These are phyloP conservation scores for Podocnemis expansa DNA, from an alignment of 2,113 vertebrate genomes.

Conservation along the genomic window DNA sequence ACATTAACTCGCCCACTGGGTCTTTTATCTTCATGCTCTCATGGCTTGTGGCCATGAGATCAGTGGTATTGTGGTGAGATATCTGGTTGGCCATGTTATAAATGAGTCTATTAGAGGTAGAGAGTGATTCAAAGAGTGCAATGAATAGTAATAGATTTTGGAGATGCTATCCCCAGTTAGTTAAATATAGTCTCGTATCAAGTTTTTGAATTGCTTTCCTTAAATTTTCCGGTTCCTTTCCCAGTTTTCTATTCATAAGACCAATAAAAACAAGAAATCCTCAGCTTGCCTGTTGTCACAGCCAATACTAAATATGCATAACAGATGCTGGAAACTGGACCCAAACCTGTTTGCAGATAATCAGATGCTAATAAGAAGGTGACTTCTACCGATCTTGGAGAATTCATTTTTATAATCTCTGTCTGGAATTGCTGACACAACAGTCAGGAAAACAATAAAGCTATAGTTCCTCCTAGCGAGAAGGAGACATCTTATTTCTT, in stretches of 20 bases:
- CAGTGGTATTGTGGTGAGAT: neutral
- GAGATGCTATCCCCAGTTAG: neutral
- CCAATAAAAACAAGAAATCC: constrained; percentile 29
- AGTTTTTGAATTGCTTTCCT: constrained; percentile 10
- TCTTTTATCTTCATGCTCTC: neutral
- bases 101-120: neutral
- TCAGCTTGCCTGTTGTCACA: constrained; percentile 20
- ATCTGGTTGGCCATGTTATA: neutral
- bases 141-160: neutral
- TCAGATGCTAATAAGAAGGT: constrained; percentile 23
- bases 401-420: constrained; percentile 32
- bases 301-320: neutral
- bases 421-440: constrained; percentile 14
- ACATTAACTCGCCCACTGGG: neutral
- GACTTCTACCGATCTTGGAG: constrained; percentile 28
- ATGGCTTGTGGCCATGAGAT: neutral
- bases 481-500: constrained; percentile 25
- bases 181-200: neutral
- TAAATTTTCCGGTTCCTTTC: constrained; percentile 21
- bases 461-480: constrained; percentile 14
- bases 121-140: neutral
- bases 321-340: neutral
- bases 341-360: constrained; percentile 25
- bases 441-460: constrained; percentile 40
- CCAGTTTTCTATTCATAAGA: constrained; percentile 18